phyloP scores from a whole-genome alignment of 2,113 vertebrate genomes.

The Siphamia tubifer region DNA sequence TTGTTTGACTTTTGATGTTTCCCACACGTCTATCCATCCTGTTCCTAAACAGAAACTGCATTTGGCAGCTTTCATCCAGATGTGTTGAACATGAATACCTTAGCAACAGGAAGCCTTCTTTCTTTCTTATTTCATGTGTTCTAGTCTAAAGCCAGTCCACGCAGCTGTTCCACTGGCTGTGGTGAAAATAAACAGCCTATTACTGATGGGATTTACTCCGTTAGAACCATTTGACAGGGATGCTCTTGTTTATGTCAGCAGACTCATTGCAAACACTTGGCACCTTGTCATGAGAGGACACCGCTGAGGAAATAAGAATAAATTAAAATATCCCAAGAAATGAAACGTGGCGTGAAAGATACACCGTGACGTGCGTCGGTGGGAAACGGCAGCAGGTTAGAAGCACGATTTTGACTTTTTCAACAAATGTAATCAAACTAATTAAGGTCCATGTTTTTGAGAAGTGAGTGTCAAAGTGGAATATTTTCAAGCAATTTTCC shows the following conservation, averaged over 20 bases:
- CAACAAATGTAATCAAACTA: slow-evolving; percentile 43
- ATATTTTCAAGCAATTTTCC: neutral
- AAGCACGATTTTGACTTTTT: slow-evolving; percentile 13
- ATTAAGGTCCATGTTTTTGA: slow-evolving; percentile 25
- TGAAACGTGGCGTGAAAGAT: neutral
- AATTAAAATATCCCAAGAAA: neutral
- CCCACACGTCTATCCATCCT: slow-evolving; percentile 5
- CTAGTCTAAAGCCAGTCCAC: neutral
- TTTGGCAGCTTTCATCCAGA: neutral
- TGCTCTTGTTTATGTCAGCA: slow-evolving; percentile 9
- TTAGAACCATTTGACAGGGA: slow-evolving; percentile 26
- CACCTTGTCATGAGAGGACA: slow-evolving; percentile 12
- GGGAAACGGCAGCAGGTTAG: slow-evolving; percentile 21
- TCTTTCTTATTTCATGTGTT: neutral
- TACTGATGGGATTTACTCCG: slow-evolving; percentile 18
- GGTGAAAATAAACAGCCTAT: slow-evolving; percentile 22
- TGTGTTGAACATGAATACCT: neutral
- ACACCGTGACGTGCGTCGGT: neutral
- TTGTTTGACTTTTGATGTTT: slow-evolving; percentile 12
- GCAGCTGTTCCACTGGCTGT: neutral
- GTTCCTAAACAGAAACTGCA: slow-evolving; percentile 7
- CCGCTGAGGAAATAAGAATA: neutral
- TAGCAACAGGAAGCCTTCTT: neutral
- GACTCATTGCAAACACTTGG: slow-evolving; percentile 24
- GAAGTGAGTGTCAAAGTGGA: neutral